A percentile compares a stretch with the other conserved stretches of the same genome.
Evolutionary conservation across 2,113 vertebrate species (phyloP).

Genomic region (human): GRCh38 chr2:215184001-215184500

Average conservation of each 20-base stretch:
- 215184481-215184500: neutral
- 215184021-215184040: slow-evolving; percentile 25
- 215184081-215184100: neutral
- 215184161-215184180: neutral
- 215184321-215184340: neutral
- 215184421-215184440: neutral
- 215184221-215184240: neutral
- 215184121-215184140: neutral
- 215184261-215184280: neutral
- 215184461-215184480: neutral
- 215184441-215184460: neutral
- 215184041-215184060: slow-evolving; percentile 22
- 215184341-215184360: neutral
- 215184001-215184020: neutral
- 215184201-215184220: neutral
- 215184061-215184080: neutral
- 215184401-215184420: neutral
- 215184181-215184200: neutral
- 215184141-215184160: neutral
- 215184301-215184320: neutral
- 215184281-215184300: neutral
- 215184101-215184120: neutral
- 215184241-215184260: neutral
- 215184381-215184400: neutral
- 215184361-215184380: neutral